These are phyloP conservation scores for Thamnophis sirtalis DNA, from an alignment of 2,113 vertebrate genomes.

Conservation along the genomic window DNA sequence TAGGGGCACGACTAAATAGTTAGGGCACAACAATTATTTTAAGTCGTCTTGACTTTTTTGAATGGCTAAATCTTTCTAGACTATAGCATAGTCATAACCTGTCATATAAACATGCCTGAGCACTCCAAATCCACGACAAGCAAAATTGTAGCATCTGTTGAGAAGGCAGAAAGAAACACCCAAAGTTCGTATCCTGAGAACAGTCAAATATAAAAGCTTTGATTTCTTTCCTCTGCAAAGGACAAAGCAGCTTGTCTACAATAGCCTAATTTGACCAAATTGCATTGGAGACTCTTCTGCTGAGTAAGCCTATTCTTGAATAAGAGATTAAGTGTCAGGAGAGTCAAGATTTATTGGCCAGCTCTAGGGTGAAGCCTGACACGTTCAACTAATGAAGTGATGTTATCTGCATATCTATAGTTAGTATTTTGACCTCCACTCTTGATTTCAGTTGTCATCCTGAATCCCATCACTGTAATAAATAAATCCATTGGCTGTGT, in stretches of 20 bases:
- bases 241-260: not conserved
- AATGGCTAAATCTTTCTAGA: not conserved
- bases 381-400: not conserved
- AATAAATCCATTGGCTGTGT: not conserved
- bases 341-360: not conserved
- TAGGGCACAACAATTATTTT: not conserved
- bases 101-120: not conserved
- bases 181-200: not conserved
- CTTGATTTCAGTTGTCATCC: not conserved
- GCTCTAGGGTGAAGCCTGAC: not conserved
- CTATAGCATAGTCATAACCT: no score
- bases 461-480: not conserved
- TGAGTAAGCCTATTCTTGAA: not conserved
- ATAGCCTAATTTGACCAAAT: not conserved
- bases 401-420: not conserved
- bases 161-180: not conserved
- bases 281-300: not conserved
- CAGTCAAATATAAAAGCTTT: not conserved
- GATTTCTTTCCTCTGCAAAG: not conserved
- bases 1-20: not conserved
- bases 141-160: not conserved
- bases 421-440: not conserved
- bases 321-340: not conserved
- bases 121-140: not conserved
- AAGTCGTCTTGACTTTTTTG: not conserved